phyloP scores from a whole-genome alignment of 2,888 invertebrate species.

The Diaprepes abbreviatus region DNA sequence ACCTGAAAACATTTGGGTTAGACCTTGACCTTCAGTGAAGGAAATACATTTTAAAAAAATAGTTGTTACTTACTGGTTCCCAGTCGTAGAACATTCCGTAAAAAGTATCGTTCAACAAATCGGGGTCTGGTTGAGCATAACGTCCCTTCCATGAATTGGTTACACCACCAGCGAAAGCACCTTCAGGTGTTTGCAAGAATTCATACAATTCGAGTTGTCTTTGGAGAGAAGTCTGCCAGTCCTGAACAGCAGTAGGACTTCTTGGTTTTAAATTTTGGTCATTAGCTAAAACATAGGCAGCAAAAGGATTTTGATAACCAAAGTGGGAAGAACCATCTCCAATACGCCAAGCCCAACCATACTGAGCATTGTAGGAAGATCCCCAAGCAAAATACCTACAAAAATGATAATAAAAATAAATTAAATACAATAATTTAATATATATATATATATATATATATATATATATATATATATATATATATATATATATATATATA shows the following conservation, averaged over 20 bases:
- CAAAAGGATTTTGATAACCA: conserved; percentile 55
- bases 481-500: no score
- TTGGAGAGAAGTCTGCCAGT: conserved; percentile 53
- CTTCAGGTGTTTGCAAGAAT: conserved; percentile 53
- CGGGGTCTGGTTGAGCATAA: conserved; percentile 52
- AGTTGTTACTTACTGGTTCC: no score
- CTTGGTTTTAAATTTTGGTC: conserved; percentile 48
- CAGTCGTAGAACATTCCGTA: conserved; percentile 53
- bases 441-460: no score
- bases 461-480: no score
- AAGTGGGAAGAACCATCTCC: conserved; percentile 54
- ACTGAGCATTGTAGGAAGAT: conserved; percentile 44
- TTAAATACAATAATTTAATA: no score
- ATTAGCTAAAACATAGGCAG: conserved; percentile 51
- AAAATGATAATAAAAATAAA: no score
- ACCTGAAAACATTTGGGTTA: conserved; percentile 29
- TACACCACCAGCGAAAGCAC: conserved; percentile 56
- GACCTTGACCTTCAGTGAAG: no score
- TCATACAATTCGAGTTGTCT: conserved; percentile 55
- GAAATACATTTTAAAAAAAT: no score
- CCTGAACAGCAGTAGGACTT: conserved; percentile 51
- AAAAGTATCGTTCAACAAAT: conserved; percentile 50
- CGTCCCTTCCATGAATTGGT: conserved; percentile 54
- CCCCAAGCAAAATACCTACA: conserved; percentile 56
- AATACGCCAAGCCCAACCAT: conserved; percentile 55